phyloP scores from a whole-genome alignment of 2,113 vertebrate genomes.

The Romanogobio albipinnatus region DNA sequence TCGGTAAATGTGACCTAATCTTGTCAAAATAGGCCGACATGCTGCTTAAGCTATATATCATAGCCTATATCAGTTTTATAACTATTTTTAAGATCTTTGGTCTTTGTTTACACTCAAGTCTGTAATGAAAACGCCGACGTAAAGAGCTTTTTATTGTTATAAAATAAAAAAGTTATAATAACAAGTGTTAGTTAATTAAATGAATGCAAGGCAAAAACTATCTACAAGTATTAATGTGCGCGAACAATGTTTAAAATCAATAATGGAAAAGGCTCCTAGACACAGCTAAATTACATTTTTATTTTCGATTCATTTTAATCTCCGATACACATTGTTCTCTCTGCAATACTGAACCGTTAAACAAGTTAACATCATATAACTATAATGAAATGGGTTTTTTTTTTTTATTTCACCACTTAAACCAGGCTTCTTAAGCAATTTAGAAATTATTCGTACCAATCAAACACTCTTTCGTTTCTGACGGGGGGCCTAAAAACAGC shows the following conservation, averaged over 20 bases:
- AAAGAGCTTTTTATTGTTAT: neutral
- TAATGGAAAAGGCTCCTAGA: neutral
- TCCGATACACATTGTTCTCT: neutral
- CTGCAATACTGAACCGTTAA: neutral
- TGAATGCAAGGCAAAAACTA: neutral
- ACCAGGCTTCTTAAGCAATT: neutral
- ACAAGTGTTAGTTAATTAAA: neutral
- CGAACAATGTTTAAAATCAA: neutral
- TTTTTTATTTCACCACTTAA: neutral
- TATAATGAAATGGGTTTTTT: neutral
- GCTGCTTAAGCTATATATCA: neutral
- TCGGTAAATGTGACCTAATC: neutral
- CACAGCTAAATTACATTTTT: conserved; percentile 7
- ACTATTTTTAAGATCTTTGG: neutral
- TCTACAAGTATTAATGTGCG: neutral
- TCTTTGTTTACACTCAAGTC: neutral
- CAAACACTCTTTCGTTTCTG: neutral
- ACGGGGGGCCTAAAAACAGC: neutral
- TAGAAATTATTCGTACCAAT: neutral
- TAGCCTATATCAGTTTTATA: neutral
- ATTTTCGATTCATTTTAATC: neutral
- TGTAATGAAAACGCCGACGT: neutral
- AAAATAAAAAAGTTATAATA: neutral
- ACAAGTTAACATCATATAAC: neutral
- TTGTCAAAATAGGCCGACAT: neutral